These are phyloP conservation scores for Xenus cinereus DNA, from an alignment of 2,113 vertebrate species.

Conservation along the genomic window DNA sequence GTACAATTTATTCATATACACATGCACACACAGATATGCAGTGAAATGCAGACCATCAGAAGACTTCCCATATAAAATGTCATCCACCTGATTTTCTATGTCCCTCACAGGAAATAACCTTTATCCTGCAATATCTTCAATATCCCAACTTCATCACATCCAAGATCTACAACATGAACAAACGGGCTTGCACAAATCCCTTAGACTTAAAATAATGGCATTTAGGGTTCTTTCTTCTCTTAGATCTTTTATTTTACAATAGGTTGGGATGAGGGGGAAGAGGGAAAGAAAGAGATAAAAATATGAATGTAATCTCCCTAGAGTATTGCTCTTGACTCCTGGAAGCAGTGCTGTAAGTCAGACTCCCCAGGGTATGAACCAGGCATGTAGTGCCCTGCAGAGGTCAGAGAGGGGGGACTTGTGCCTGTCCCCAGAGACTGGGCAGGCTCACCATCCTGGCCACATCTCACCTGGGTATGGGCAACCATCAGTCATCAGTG, in stretches of 20 bases:
- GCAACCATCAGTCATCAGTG: accelerated
- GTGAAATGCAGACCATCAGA: not conserved
- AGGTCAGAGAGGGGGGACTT: not conserved
- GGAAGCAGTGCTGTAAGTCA: not conserved
- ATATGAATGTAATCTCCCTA: not conserved
- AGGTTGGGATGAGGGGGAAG: not conserved
- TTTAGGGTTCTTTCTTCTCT: not conserved
- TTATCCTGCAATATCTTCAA: not conserved
- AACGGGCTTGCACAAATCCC: not conserved
- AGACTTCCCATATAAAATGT: not conserved
- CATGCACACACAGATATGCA: not conserved
- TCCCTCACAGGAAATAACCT: not conserved
- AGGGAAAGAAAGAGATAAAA: not conserved
- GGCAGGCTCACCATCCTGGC: not conserved
- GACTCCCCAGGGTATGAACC: not conserved
- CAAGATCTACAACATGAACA: not conserved
- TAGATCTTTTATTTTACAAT: not conserved
- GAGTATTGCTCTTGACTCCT: not conserved
- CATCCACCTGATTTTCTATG: not conserved
- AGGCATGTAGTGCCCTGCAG: not conserved
- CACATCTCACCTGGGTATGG: not conserved
- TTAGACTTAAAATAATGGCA: not conserved
- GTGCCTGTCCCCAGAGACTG: too few relatives aligned
- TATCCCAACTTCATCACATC: not conserved
- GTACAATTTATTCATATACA: not conserved